Base-by-base conservation (phyloP, 2,888 invertebrate species). In the Argynnis bischoffii region DNA sequence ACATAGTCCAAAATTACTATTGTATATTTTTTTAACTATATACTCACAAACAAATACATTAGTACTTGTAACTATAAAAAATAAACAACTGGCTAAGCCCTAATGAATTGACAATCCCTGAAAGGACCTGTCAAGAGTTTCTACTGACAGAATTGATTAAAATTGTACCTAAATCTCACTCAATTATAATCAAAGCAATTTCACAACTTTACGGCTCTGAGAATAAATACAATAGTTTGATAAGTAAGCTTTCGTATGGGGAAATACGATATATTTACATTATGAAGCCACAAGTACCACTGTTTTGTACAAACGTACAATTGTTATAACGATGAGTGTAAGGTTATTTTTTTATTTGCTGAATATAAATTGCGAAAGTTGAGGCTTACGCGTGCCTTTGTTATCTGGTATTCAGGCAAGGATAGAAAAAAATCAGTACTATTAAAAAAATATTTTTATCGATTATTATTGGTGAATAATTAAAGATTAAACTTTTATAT, bases 71-170 rank as follows among this genome's bases (percentile, higher is more conserved):
- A 50, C n/a, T 51, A 16, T 51, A 51, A 13, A 16, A 59, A 51
- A 53, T 35, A 41, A 53, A 53, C 16, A 51, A 35, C 35, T 18
- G 26, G 26, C 26, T 26, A 26, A 26, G 21, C 16, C 8, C n/a
- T n/a, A 54, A 54, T 51, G 57, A 47, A 26, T 35, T 31, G 54
- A 55, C 60, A 55, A 60, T 31, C 47, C 11, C 26, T 18, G 53
- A 48, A 56, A 59, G 66, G 53, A 69, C 48, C 70, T 71, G 70
- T 68, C 71, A 59, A 41, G 66, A 71, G 65, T 71, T 66, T 53
- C 66, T 21, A 71, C 55, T 63, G 63, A 55, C 60, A 6, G 69
- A 69, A 71, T 69, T 72, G 72, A 72, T 72, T 72, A 54, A 66
- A 67, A 69, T 72, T 67, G 55, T 59, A 55, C 60, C 50, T 60